Evolutionary conservation across 53 echinoderm and acorn worm genomes (phyloP).

Genomic region (Holothuria scabra): DNA sequence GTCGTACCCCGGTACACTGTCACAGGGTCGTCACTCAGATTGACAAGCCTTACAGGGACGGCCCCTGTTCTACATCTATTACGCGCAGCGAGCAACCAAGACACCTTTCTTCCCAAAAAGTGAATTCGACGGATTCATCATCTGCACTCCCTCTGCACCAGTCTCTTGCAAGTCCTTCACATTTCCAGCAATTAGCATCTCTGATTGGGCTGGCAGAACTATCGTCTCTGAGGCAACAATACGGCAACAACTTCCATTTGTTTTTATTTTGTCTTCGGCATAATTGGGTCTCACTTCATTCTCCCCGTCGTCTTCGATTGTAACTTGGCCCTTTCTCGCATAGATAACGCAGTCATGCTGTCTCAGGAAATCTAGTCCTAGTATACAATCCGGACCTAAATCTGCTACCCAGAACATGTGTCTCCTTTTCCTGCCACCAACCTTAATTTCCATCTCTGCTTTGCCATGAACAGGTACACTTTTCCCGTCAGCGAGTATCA

Average conservation of each 20-base stretch:
- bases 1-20: too few species aligned
- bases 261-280: too few species aligned
- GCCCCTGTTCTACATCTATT: too few species aligned
- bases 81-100: background rate
- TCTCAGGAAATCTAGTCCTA: constrained; percentile 19
- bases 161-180: background rate
- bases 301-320: too few species aligned
- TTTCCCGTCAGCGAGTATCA: constrained; percentile 4
- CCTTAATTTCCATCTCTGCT: background rate
- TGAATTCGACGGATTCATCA: too few species aligned
- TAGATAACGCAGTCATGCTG: constrained; percentile 25
- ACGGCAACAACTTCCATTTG: background rate
- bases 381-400: constrained; percentile 21
- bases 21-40: too few species aligned
- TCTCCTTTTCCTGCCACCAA: background rate
- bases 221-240: constrained; percentile 6
- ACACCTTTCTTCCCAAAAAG: constrained; percentile 15
- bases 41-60: background rate
- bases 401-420: constrained; percentile 7
- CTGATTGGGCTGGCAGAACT: background rate
- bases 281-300: too few species aligned
- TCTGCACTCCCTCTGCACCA: too few species aligned
- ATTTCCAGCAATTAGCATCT: background rate
- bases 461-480: constrained; percentile 18
- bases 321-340: background rate